Base-by-base conservation (phyloP, 2,113 vertebrate genomes). In the Microtus richardsoni region DNA sequence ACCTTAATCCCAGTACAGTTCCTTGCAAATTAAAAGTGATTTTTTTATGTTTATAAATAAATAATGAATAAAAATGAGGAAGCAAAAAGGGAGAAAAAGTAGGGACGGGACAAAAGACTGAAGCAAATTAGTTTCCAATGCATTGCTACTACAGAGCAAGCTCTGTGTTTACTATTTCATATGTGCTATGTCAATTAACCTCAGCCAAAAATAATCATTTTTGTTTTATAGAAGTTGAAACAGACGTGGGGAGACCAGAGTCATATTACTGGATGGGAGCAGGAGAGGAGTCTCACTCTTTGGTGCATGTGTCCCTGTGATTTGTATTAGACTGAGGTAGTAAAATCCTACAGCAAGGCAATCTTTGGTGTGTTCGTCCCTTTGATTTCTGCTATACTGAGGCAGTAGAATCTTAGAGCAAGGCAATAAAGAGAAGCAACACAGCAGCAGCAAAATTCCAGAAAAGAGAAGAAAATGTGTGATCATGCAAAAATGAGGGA, bases 21-120 rank as follows among this genome's bases (percentile, higher is more conserved):
- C 47, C 47, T 58, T 52, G 36, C 16, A 93, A 86, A 58, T 47
- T 21, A 39, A 22, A 91, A 87, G n/a, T 91, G 7, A 11, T 70
- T 16, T 66, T 66, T 24, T 86, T 78, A 80, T 47, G 58, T 88
- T 97, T 91, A 89, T 66, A 74, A 95, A 60, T 89, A 82, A 47
- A 58, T 73, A 52, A 73, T 80, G 33, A 74, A 68, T 73, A 44
- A 88, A 88, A 6, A 36, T 2, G 26, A 30, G 87, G 87, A 68
- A 2, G n/a, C 78, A 44, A 30, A 11, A 41, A 0, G 19, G 39
- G 26, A 26, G 11, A 77, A 19, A 85, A 12, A 75, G 2, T n/a
- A 54, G 60, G 24, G 17, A 9, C 2, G 3, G 6, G 26, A 14
- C 49, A 41, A 74, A 89, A 8, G 1, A 77, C 49, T 74, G n/a